Evolutionary conservation across 2,113 vertebrate genomes (phyloP), one percentile per base, ranked within the genome.

Genomic region (Peromyscus polionotus): DNA sequence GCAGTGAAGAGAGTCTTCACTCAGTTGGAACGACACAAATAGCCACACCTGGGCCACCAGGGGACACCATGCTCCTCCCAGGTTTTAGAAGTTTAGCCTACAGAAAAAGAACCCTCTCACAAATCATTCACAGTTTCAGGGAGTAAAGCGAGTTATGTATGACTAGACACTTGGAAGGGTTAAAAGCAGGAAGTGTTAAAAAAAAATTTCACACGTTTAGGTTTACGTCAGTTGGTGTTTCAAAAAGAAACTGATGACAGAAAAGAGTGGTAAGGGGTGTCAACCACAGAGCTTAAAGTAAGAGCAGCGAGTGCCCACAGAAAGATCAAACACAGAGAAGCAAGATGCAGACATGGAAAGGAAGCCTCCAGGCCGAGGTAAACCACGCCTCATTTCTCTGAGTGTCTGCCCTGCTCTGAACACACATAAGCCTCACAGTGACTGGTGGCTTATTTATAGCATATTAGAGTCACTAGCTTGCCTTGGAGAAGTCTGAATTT

Each of bases 161-260:
- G 75, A 92, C 80, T 83, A 61, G 11, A 72, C n/a, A 0, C 2
- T 0, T 0, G n/a, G 86, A 91, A 39, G 95, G 39, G 83, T 68
- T 95, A 93, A 98, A 97, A 88, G 87, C 88, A 97, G 95, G 97
- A 97, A 72, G 90, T 97, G 85, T 87, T 97, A 93, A 97, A 95
- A 95, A 95, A 59, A 73, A 1, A 91, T 1, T 92, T 99, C 97
- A 94, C 98, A 98, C 96, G 95, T 98, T 97, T 89, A 80, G 54
- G 79, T 24, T 97, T 45, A 22, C 96, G 92, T 91, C 97, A 93
- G 84, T 95, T 97, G 83, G 26, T 79, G 96, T 79, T 96, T 93
- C 97, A 94, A 89, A 72, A 96, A 98, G 98, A 97, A 98, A 97
- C 24, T 89, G 97, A 85, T 95, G 97, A 97, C n/a, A 97, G 28